phyloP scores from a whole-genome alignment of 1,140 invertebrate species.

The Rhopalosiphum maidis region DNA sequence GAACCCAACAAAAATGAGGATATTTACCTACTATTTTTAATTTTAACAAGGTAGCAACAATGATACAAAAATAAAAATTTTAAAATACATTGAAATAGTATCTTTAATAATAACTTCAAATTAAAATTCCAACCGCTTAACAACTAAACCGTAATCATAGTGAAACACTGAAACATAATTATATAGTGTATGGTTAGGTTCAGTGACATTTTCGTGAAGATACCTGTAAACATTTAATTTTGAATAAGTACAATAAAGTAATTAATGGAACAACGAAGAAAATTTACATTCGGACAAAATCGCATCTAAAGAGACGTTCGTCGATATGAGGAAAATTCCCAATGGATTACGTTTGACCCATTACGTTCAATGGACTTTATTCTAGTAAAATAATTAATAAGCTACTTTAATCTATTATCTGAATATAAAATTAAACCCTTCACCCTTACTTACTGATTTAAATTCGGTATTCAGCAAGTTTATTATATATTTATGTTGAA shows the following conservation, averaged over 20 bases:
- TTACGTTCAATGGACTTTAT: neutral
- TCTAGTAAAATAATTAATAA: neutral
- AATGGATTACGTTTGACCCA: neutral
- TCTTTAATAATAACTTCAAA: too few species aligned
- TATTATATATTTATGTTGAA: neutral
- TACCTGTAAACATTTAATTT: neutral
- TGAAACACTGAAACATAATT: too few species aligned
- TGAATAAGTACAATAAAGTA: neutral
- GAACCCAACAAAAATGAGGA: too few species aligned
- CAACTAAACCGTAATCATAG: too few species aligned
- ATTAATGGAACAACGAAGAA: neutral
- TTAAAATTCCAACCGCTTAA: too few species aligned
- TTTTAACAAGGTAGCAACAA: too few species aligned
- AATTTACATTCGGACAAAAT: neutral
- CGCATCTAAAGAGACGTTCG: neutral
- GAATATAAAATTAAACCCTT: neutral
- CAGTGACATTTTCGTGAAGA: neutral
- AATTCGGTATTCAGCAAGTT: neutral
- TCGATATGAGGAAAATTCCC: neutral
- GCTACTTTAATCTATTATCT: neutral
- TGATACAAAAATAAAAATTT: too few species aligned
- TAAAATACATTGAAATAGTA: too few species aligned
- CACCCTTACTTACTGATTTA: neutral
- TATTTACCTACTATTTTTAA: too few species aligned
- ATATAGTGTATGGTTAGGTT: neutral